Conservation (phyloP, 2,888 invertebrate species). For the Pycnomerus fuliginosus region DNA sequence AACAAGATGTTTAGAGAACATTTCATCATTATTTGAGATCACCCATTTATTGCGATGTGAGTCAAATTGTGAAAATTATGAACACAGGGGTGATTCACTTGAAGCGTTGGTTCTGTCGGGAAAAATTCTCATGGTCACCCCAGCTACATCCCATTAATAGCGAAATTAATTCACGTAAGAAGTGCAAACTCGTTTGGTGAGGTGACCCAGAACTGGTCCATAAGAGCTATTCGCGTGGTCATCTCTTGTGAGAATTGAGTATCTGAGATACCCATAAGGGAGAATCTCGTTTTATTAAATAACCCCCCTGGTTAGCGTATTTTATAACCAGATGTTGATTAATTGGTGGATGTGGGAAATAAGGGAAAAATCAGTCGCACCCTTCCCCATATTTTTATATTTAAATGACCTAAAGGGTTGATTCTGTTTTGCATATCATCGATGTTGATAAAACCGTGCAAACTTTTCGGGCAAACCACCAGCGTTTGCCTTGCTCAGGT, state of each 20-base stretch:
- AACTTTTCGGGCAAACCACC: no score
- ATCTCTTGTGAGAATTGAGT: slow-evolving; percentile 15
- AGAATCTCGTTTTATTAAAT: slow-evolving; percentile 4
- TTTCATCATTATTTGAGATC: no score
- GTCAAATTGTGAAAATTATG: no score
- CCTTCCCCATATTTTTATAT: slow-evolving; percentile 13
- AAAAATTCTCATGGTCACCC: slow-evolving; percentile 26
- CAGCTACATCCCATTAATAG: slow-evolving; percentile 21
- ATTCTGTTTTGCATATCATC: no score
- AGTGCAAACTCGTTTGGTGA: slow-evolving; percentile 21
- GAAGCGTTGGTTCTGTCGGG: slow-evolving; percentile 1
- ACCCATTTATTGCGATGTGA: no score
- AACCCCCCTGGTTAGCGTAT: slow-evolving; percentile 13
- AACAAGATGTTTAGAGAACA: no score
- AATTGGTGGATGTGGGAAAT: slow-evolving; percentile 24
- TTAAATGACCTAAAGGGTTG: slow-evolving; percentile 17
- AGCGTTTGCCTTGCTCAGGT: no score
- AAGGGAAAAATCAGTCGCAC: slow-evolving; percentile 18
- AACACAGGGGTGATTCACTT: slow-evolving; percentile 7
- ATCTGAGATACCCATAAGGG: slow-evolving; percentile 6
- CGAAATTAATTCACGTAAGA: slow-evolving; percentile 21
- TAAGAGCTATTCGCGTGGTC: slow-evolving; percentile 17
- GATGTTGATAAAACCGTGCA: no score
- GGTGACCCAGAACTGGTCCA: slow-evolving; percentile 19
- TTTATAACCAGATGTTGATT: slow-evolving; percentile 24